Evolutionary conservation across 2,797 vertebrate species (phyloP).

Genomic region (Dermochelys coriacea): DNA sequence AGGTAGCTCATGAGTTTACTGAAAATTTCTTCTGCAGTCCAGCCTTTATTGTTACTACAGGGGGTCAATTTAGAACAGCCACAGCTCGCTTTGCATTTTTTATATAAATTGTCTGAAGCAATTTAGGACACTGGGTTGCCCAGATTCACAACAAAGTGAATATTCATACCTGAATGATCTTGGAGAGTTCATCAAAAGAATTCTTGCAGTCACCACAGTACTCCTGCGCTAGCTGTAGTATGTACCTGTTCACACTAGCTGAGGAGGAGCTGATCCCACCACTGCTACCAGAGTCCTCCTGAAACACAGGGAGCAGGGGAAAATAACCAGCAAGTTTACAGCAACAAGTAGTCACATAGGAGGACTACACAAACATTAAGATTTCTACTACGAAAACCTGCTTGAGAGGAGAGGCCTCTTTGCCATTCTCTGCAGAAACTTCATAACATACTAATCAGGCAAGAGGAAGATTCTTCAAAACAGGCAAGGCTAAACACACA

Average conservation of each 20-base stretch:
- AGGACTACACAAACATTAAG: neutral
- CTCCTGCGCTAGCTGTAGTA: conserved; percentile 97
- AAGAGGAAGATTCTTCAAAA: neutral
- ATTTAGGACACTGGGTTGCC: neutral
- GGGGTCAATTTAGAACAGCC: neutral
- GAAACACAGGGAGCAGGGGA: neutral
- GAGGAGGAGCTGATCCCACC: conserved; percentile 94
- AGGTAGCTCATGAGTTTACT: neutral
- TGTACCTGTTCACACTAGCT: conserved; percentile 97
- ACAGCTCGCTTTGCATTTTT: neutral
- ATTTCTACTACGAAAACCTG: neutral
- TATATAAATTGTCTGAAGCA: accelerated
- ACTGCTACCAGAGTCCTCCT: conserved; percentile 93
- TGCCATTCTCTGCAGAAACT: neutral
- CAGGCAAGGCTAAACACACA: neutral
- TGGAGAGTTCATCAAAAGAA: conserved; percentile 98
- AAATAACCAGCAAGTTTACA: neutral
- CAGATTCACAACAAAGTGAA: neutral
- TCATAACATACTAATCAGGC: neutral
- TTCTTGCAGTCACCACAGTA: conserved; percentile 99
- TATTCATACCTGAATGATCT: conserved; percentile 94
- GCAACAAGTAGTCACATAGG: accelerated
- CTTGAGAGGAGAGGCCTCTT: neutral
- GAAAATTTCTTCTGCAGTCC: neutral
- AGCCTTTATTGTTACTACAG: accelerated